Evolutionary conservation across 2,113 vertebrate species (phyloP), one percentile per base, ranked within the genome.

Genomic region (Nothocercus julius): DNA sequence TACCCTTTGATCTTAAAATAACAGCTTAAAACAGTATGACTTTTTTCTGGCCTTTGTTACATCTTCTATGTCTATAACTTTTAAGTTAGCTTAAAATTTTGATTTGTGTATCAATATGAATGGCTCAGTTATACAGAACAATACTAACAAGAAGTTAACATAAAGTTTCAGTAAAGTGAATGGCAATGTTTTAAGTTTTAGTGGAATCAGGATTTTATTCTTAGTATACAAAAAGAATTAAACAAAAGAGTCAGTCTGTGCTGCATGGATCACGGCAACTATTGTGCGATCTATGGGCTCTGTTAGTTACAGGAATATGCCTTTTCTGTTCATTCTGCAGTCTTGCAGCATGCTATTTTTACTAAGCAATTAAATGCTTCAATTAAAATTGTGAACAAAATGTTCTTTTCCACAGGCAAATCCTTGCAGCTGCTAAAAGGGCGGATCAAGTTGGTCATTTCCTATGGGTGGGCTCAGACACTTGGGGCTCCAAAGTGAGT

Each of bases 381-480:
- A 38, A 27, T 27, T 38, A 8, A 38, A 62, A 7, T 27, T 12
- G 2, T 53, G 27, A 63, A 13, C 84, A 54, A 14, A 5, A 1
- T 56, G 1, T 86, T 96, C 51, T 80, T 89, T 30, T 84, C 80
- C 44, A 32, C 97, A 99, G 99, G 96, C 99, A 99, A 21, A 97
- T 99, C 92, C 98, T 99, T 45, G 98, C 99, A 2, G 99, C 99
- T 11, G 98, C 98, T 27, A 99, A 99, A 97, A 97, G 98, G 88
- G 99, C 99, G 0, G 98, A 99, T 53, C 98, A 98, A 94, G 97
- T 99, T 7, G 99, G 99, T 1, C 99, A 99, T 45, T 99, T 99
- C 96, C 97, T 99, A 3, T 99, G 99, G 99, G 98, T 99, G 34
- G 99, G 99, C 66, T 99, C 99, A 0, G 99, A 99, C 98, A 99